Evolutionary conservation across 2,888 invertebrate genomes (phyloP).

Genomic region (Rapana venosa): DNA sequence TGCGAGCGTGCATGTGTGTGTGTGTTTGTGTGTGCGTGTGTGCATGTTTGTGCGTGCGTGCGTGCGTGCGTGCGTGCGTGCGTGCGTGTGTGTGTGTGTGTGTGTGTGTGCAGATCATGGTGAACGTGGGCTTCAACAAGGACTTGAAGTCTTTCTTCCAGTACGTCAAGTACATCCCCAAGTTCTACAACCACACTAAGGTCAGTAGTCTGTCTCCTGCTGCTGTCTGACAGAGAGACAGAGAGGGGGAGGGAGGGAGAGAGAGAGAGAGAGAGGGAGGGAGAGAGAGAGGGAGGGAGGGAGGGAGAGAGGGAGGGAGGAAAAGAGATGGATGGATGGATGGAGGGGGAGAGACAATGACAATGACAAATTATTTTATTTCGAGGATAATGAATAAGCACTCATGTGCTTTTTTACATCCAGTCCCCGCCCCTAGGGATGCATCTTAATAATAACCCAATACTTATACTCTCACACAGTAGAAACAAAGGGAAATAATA

Average conservation of each 20-base stretch:
- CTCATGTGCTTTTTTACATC: no score
- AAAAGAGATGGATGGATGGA: no score
- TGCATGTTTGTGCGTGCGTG: neutral
- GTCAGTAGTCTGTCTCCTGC: constrained; percentile 40
- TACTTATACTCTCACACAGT: no score
- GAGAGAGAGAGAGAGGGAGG: constrained; percentile 27
- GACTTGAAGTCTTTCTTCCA: constrained; percentile 68
- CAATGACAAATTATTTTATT: no score
- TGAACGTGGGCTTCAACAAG: constrained; percentile 60
- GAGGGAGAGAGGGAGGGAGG: neutral
- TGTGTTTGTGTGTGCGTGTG: neutral
- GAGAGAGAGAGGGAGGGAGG: neutral
- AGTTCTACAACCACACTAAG: constrained; percentile 67
- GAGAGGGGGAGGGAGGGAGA: neutral
- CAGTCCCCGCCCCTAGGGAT: no score
- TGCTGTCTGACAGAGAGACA: neutral
- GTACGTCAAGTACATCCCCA: constrained; percentile 64
- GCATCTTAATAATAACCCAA: no score
- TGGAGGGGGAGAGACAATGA: no score
- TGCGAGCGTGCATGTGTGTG: neutral
- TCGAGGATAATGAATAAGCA: no score
- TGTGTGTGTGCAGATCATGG: constrained; percentile 52
- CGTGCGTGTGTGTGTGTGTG: neutral
- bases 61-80: neutral
- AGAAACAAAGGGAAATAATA: no score